Percentiles rank a stretch among this genome's conserved stretches.
Conservation (phyloP, 2,888 invertebrate species). For the Cinara cedri region DNA sequence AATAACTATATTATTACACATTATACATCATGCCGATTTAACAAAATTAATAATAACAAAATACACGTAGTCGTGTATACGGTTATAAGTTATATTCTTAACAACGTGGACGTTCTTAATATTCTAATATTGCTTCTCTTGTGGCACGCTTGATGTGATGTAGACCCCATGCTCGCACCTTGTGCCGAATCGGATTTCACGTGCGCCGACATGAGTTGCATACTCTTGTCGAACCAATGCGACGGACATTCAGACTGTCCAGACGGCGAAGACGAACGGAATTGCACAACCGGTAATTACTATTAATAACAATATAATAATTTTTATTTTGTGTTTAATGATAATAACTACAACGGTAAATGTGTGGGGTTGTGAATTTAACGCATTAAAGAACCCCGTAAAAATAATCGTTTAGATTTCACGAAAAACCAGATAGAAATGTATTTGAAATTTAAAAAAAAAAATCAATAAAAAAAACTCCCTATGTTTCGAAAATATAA, state of each 20-base stretch:
- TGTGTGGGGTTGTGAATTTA: too few relatives aligned
- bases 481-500: too few relatives aligned
- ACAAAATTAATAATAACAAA: background rate
- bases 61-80: background rate
- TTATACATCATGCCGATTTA: too few relatives aligned
- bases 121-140: slow-evolving; percentile 41
- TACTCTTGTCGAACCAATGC: slow-evolving; percentile 73
- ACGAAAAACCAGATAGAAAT: too few relatives aligned
- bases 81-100: background rate
- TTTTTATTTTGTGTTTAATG: background rate
- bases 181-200: slow-evolving; percentile 68
- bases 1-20: too few relatives aligned
- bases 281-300: slow-evolving; percentile 58
- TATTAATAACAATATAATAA: background rate
- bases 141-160: slow-evolving; percentile 46
- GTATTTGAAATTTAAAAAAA: too few relatives aligned
- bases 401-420: too few relatives aligned
- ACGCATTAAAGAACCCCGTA: too few relatives aligned
- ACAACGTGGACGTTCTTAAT: slow-evolving; percentile 37
- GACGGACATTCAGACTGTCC: slow-evolving; percentile 77
- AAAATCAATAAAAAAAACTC: too few relatives aligned
- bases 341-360: too few relatives aligned
- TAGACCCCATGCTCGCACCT: slow-evolving; percentile 62
- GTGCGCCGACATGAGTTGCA: slow-evolving; percentile 77
- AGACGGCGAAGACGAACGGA: slow-evolving; percentile 61